phyloP scores from a whole-genome alignment of 92 coral and sea anemone species.

The Palythoa grandis region DNA sequence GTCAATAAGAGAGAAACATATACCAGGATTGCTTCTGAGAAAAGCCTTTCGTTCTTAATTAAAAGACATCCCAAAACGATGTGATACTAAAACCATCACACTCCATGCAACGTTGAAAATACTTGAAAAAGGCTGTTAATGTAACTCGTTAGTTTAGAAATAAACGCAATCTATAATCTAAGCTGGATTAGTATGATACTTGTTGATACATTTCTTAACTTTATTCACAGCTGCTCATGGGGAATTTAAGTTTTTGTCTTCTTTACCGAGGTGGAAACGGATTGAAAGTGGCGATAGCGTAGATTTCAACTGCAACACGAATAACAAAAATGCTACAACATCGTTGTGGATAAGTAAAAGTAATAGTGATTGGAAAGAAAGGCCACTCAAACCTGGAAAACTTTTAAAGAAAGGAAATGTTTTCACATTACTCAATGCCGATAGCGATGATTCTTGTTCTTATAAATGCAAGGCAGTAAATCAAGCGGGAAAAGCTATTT shows the following conservation, averaged over 20 bases:
- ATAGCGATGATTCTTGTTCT: not conserved
- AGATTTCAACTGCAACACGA: constrained; percentile 2
- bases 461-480: constrained; percentile 19
- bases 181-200: no score
- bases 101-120: no score
- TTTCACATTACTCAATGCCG: not conserved
- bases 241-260: not conserved
- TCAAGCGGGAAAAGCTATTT: not conserved
- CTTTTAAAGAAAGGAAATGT: constrained; percentile 4
- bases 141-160: no score
- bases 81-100: no score
- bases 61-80: no score
- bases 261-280: not conserved
- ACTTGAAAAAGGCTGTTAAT: no score
- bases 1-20: no score
- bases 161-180: no score
- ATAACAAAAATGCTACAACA: not conserved
- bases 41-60: no score
- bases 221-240: not conserved
- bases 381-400: not conserved
- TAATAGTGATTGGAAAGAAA: not conserved
- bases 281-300: not conserved
- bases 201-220: no score
- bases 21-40: no score
- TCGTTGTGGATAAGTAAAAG: not conserved